phyloP scores from a whole-genome alignment of 2,113 vertebrate genomes.

The Dendrocopos noguchii region DNA sequence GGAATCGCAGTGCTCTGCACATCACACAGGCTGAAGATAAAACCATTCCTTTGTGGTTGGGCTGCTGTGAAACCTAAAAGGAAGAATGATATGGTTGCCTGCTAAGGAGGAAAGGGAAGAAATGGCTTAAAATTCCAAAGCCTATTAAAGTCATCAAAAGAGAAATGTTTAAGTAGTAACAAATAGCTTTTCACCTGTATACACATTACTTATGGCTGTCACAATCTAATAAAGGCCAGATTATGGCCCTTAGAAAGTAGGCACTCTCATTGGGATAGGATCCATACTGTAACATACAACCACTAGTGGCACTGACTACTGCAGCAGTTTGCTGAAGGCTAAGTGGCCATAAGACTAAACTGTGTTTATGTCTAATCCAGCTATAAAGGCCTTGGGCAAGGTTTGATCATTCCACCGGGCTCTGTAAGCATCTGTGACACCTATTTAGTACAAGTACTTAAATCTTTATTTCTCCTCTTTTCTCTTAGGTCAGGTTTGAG shows the following conservation, averaged over 20 bases:
- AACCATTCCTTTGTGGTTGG: conserved; percentile 5
- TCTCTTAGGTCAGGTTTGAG: neutral
- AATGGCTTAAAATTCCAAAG: neutral
- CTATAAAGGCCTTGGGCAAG: neutral
- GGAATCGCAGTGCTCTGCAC: neutral
- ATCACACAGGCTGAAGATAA: neutral
- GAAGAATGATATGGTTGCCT: neutral
- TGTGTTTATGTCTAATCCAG: neutral
- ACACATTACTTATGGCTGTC: neutral
- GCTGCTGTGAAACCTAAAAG: conserved; percentile 25
- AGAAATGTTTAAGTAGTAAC: neutral
- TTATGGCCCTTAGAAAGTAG: neutral
- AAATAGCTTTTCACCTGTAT: neutral
- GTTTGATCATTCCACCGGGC: neutral
- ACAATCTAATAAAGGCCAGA: neutral
- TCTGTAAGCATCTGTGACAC: neutral
- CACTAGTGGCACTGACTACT: neutral
- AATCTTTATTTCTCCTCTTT: neutral
- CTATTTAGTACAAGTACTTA: neutral
- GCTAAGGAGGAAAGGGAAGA: neutral
- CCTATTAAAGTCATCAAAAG: neutral
- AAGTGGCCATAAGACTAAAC: neutral
- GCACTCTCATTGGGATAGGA: neutral
- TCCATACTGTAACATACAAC: neutral
- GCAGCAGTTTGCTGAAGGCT: neutral